Evolutionary conservation across 2,113 vertebrate genomes (phyloP).

Genomic region (Astur gentilis): DNA sequence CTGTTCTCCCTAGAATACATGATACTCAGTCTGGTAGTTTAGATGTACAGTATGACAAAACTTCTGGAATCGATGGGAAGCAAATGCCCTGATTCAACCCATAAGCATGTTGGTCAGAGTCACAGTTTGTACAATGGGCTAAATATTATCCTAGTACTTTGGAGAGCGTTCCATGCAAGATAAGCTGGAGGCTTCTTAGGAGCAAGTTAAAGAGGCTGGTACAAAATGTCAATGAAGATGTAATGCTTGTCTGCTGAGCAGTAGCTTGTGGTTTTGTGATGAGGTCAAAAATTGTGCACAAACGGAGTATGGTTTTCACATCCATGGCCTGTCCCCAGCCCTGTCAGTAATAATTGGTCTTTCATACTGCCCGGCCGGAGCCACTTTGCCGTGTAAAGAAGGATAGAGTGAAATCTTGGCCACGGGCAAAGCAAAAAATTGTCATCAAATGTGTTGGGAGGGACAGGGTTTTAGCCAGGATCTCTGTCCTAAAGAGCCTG

Average conservation of each 20-base stretch:
- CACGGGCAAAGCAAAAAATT: not conserved
- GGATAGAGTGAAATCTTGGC: not conserved
- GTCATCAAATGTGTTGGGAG: not conserved
- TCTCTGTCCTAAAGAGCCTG: not conserved
- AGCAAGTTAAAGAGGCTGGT: not conserved
- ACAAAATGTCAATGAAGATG: conserved; percentile 1
- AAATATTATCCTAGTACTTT: conserved; percentile 24
- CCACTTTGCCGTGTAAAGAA: not conserved
- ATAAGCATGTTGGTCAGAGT: not conserved
- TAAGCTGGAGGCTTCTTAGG: not conserved
- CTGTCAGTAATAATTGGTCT: not conserved
- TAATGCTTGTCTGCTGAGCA: not conserved
- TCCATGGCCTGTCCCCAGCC: not conserved
- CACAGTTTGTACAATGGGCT: conserved; percentile 11
- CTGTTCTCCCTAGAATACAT: not conserved
- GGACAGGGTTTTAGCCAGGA: not conserved
- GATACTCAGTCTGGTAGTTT: not conserved
- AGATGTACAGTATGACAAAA: not conserved
- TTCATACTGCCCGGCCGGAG: not conserved
- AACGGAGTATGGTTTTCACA: not conserved
- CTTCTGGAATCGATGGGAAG: not conserved
- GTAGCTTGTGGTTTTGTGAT: conserved; percentile 29
- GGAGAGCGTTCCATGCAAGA: not conserved
- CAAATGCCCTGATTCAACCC: not conserved
- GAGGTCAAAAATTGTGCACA: conserved; percentile 3